Evolutionary conservation across 2,797 vertebrate genomes (phyloP), one percentile per base, ranked within the genome.

Genomic region (Ficedula albicollis): DNA sequence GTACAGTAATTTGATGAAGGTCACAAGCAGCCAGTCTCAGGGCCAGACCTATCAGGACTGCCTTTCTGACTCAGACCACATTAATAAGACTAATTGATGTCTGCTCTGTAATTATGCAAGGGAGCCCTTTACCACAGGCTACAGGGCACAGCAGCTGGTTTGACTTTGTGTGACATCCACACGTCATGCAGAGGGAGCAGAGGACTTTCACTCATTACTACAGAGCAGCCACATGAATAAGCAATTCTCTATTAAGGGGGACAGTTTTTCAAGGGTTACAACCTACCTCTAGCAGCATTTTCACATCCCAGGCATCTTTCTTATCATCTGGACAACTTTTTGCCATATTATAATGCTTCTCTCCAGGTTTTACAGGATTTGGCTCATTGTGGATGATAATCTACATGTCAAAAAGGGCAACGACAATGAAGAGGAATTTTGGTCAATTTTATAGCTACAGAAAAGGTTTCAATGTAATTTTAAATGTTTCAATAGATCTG

Each of bases 221-320:
- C 54, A 68, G n/a, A 78, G 64, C 69, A 93, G 49, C 44, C 17
- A 1, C 3, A 32, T 2, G 20, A 88, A 48, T 11, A 32, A 87
- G 62, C 29, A 83, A 48, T 52, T 87, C 43, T 29, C 75, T 63
- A 11, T 13, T 12, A 29, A 76, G 23, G 8, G 23, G 1, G 27
- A 49, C 0, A 2, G 39, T 38, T 89, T 70, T 63, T 27, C 43
- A 80, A 82, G 55, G 44, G 22, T 60, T 82, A 55, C 46, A 80
- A 68, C 98, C 66, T 95, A 99, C 99, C 99, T 99, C 99, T 48
- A 99, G 97, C 76, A 99, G 98, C 94, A 81, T 98, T 97, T 99
- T 99, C 85, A 99, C 99, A 49, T 99, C 99, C 99, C 99, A 99
- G 59, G 99, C 99, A 70, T 98, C 98, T 76, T 98, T 98, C n/a